phyloP scores from a whole-genome alignment of 92 coral and sea anemone genomes.

The Paramuricea clavata region DNA sequence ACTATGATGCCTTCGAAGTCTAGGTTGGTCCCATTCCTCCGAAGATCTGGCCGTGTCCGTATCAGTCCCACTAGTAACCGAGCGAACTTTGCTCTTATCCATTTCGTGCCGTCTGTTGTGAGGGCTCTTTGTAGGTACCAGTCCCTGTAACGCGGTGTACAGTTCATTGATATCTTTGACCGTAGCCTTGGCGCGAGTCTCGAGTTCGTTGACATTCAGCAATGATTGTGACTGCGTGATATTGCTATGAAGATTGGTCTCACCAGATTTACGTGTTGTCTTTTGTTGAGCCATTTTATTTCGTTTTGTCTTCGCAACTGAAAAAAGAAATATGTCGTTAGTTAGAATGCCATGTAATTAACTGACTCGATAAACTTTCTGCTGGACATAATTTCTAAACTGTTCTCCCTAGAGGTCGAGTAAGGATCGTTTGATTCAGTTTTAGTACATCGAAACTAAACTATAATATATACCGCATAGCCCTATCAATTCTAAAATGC shows the following conservation, averaged over 20 bases:
- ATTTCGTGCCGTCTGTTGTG: not conserved
- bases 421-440: too few relatives aligned
- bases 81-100: not conserved
- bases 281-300: conserved; percentile 19
- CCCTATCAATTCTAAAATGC: not conserved
- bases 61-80: not conserved
- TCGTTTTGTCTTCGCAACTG: conserved; percentile 17
- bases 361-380: too few relatives aligned
- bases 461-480: not conserved
- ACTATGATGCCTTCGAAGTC: not conserved
- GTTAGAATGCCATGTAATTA: too few relatives aligned
- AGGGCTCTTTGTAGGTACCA: conserved; percentile 22
- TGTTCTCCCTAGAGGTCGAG: too few relatives aligned
- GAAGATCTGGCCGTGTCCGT: conserved; percentile 13
- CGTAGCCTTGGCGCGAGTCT: conserved; percentile 48
- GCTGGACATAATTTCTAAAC: too few relatives aligned
- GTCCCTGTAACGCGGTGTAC: conserved; percentile 39
- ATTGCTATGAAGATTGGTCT: not conserved
- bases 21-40: conserved; percentile 2
- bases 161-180: conserved; percentile 44
- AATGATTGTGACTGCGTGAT: not conserved
- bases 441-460: too few relatives aligned
- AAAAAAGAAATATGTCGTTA: not conserved
- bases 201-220: not conserved
- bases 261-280: not conserved